Conservation (phyloP, 35 echinoderm and acorn worm species). For the Ophioderma brevispina region DNA sequence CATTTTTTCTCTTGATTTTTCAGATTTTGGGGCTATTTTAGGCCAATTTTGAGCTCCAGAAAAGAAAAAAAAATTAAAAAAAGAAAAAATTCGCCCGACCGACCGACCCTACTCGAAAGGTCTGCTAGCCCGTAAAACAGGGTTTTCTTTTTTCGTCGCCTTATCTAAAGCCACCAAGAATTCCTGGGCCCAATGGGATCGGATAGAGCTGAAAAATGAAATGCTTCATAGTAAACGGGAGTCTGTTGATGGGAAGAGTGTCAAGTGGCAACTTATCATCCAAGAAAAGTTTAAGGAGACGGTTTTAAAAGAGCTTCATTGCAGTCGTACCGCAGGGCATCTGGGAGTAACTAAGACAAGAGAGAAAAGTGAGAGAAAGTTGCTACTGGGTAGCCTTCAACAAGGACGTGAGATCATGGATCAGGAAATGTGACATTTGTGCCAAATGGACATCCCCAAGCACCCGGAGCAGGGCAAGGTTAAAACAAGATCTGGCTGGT, state of each 20-base stretch:
- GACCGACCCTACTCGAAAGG: too few relatives aligned
- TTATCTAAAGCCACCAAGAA: conserved; percentile 1
- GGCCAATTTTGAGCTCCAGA: too few relatives aligned
- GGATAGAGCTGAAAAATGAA: conserved; percentile 7
- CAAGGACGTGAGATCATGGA: conserved; percentile 24
- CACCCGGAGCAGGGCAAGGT: conserved; percentile 40
- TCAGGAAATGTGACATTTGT: conserved; percentile 47
- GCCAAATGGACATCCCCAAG: conserved; percentile 20
- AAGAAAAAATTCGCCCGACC: too few relatives aligned
- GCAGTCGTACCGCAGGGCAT: conserved; percentile 22
- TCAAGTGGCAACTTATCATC: conserved; percentile 22
- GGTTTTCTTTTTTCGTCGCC: too few relatives aligned
- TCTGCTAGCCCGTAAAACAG: too few relatives aligned
- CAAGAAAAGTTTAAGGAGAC: background rate
- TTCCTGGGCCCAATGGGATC: conserved; percentile 53
- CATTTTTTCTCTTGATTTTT: too few relatives aligned
- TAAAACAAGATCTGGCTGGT: conserved; percentile 34
- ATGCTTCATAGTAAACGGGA: conserved; percentile 48
- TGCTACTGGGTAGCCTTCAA: conserved; percentile 47
- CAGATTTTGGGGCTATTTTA: too few relatives aligned
- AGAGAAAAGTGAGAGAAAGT: conserved; percentile 8
- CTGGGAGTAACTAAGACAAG: conserved; percentile 46
- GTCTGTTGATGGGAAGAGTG: conserved; percentile 35
- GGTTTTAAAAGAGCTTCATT: conserved; percentile 47
- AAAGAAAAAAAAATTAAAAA: too few relatives aligned